Evolutionary conservation across 2,797 vertebrate genomes (phyloP), one percentile per base, ranked within the genome.

Genomic region (Rhinatrema bivittatum): DNA sequence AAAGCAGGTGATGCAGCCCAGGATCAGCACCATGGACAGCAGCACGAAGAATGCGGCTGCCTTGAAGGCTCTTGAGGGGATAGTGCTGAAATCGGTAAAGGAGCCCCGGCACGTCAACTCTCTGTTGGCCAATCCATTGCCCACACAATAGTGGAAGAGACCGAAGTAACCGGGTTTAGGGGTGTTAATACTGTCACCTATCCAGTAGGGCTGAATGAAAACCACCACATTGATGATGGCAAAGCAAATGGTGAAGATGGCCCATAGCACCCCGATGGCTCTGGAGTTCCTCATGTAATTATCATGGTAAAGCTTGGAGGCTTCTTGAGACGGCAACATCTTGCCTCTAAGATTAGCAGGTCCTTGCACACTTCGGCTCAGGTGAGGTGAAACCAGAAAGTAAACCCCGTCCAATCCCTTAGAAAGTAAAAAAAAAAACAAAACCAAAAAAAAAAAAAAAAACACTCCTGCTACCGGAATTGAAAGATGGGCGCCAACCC

Each of bases 161-260:
- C 93, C 93, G 79, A 97, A 97, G 83, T 95, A 93, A 40, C 93
- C 93, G 16, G 87, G 87, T 65, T 91, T 89, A 51, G 91, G 91
- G 50, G 92, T 96, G 84, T 82, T 90, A 74, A 93, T 86, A 76
- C 92, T 94, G 88, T 97, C 93, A 62, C 93, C 93, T 77, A 97
- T 90, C 93, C 93, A 97, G 86, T 93, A 97, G 71, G 93, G 92
- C 76, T 95, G 91, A 63, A 94, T 93, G 87, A 97, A 94, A 66
- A 93, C 90, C 86, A 97, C 91, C 81, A 97, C 93, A 78, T 93
- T 94, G 77, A 97, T 90, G 81, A 96, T 94, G 82, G 93, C 93
- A 76, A 97, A 93, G 84, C 91, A 94, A 81, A 97, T 94, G 86
- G 93, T 96, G 82, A 97, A 94, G 76, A 94, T 94, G 79, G 91